A percentile compares a stretch with the other conserved stretches of the same genome.
Conservation (phyloP, 1,140 invertebrate species). For the Ceratitis capitata region DNA sequence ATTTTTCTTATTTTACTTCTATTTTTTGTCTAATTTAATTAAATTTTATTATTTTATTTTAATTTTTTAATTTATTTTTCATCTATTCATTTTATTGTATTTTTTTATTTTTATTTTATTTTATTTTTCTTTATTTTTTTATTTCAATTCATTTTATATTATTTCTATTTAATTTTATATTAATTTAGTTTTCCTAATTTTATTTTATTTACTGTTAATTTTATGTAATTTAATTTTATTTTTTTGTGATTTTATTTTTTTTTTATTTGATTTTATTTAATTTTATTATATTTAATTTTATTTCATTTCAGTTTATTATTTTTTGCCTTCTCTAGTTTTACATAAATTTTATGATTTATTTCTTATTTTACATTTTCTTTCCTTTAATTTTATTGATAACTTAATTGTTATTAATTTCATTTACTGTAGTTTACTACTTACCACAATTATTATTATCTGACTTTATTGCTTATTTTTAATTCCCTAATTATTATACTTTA, state of each 20-base stretch:
- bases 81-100: neutral
- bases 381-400: neutral
- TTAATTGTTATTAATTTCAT: no score
- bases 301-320: neutral
- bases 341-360: no score
- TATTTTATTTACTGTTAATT: neutral
- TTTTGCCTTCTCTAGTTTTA: no score
- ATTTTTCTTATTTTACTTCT: neutral
- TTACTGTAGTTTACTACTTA: neutral
- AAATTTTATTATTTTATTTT: neutral
- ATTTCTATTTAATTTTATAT: neutral
- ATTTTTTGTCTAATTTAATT: neutral
- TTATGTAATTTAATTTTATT: neutral
- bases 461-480: neutral
- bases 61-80: neutral
- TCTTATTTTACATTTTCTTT: neutral
- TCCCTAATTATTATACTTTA: neutral
- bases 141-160: neutral
- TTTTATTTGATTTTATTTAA: neutral
- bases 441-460: no score
- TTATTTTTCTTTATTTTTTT: neutral
- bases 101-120: neutral
- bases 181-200: no score
- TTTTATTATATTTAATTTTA: neutral
- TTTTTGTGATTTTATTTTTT: no score